Evolutionary conservation across 2,888 invertebrate genomes (phyloP), one percentile per base, ranked within the genome.

Genomic region (Agrochola lychnidis): DNA sequence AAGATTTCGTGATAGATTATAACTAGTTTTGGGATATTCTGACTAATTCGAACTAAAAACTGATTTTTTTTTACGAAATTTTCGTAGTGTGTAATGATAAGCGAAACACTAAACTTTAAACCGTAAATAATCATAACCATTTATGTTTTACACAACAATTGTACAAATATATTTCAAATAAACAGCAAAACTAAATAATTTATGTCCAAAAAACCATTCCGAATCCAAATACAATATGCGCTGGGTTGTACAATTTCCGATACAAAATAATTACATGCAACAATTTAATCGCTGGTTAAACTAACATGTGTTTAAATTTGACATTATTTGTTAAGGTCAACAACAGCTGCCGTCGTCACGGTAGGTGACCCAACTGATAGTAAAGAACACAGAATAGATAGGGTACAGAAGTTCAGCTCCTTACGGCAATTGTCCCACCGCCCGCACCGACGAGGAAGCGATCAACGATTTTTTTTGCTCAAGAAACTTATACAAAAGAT

Each of bases 281-380:
- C 80, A 75, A 79, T 75, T 86, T 83, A 66, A 86, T 70, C 79
- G 48, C 73, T 68, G 62, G 83, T 87, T 84, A 86, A 82, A 76
- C 67, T 72, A 89, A 85, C 87, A 81, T 87, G 88, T 87, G 82
- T 87, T 89, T 89, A 87, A 86, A 84, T 86, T 88, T 89, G 89
- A 89, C 89, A 89, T 89, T 89, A 89, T 87, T 86, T 86, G 89
- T 87, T 88, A 87, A 89, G 77, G 87, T 82, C 68, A 79, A 77
- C 75, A 87, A 81, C 87, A 88, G 87, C 84, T 85, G 87, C 36
- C 36, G 70, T 42, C 78, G 89, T 89, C 78, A 91, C 87, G 90
- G 89, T 90, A 70, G 79, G 87, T 89, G 84, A 88, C 64, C 80
- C 56, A 67, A 79, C 75, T 85, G 76, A 81, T 79, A 82, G 79